Conservation (phyloP, 2,888 invertebrate genomes). For the Spilosoma lubricipeda region DNA sequence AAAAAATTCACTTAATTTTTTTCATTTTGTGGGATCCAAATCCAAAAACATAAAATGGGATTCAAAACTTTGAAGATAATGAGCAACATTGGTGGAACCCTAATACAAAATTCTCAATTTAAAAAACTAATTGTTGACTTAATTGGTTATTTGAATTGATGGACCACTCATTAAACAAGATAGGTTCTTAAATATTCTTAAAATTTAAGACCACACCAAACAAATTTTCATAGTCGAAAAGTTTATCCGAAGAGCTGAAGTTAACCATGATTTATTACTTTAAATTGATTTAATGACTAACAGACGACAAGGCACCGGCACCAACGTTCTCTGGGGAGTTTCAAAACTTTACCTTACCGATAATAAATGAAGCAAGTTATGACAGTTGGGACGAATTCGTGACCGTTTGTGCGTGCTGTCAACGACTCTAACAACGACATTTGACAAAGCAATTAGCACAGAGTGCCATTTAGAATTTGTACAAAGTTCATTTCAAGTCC, state of each 20-base stretch:
- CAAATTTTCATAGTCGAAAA: slow-evolving; percentile 32
- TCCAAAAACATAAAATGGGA: too few species aligned
- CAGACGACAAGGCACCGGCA: slow-evolving; percentile 53
- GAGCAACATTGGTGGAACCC: background rate
- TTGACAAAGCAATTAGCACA: slow-evolving; percentile 45
- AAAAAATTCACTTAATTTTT: too few species aligned
- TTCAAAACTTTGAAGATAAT: too few species aligned
- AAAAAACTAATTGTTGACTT: background rate
- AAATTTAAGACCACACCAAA: slow-evolving; percentile 14
- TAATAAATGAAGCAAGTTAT: slow-evolving; percentile 66
- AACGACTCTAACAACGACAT: slow-evolving; percentile 29
- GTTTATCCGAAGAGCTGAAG: slow-evolving; percentile 35
- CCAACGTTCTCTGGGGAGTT: slow-evolving; percentile 50
- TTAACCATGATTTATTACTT: slow-evolving; percentile 55
- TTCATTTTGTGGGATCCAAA: too few species aligned
- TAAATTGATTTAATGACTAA: slow-evolving; percentile 63
- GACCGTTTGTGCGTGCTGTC: slow-evolving; percentile 55
- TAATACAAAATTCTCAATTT: background rate
- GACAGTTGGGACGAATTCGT: slow-evolving; percentile 61
- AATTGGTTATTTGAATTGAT: background rate
- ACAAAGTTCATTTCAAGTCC: slow-evolving; percentile 22
- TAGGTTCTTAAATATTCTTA: background rate
- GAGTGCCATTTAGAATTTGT: slow-evolving; percentile 40
- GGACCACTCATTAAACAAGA: background rate
- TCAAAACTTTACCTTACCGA: slow-evolving; percentile 60